These are phyloP conservation scores for Neoarius graeffei DNA, from an alignment of 2,113 vertebrate genomes.

Conservation along the genomic window DNA sequence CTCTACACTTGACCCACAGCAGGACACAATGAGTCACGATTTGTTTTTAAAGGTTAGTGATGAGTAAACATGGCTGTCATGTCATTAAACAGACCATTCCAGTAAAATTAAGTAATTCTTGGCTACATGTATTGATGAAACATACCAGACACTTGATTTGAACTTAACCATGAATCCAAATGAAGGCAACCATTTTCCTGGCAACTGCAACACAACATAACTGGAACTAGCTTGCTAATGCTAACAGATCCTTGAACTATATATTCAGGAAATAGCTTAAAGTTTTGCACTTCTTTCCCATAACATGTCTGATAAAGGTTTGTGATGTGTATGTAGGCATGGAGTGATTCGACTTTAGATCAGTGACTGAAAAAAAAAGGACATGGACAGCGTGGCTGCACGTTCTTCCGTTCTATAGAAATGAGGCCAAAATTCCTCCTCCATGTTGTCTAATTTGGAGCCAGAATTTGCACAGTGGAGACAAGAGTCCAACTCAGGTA, in stretches of 20 bases:
- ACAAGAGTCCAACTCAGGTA: too few species aligned
- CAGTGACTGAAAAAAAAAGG: too few species aligned
- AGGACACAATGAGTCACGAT: background rate
- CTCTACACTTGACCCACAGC: background rate
- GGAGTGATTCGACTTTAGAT: background rate
- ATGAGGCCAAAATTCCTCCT: too few species aligned
- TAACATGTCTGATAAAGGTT: background rate
- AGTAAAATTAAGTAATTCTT: background rate
- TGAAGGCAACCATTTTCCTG: background rate
- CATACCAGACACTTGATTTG: background rate
- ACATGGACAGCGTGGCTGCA: too few species aligned
- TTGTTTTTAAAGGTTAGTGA: background rate
- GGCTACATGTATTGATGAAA: background rate
- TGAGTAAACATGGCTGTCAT: background rate
- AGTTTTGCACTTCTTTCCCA: background rate
- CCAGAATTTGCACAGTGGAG: too few species aligned
- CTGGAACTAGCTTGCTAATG: background rate
- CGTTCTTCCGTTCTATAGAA: too few species aligned
- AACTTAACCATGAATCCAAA: background rate
- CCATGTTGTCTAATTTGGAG: too few species aligned
- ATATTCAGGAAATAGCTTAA: background rate
- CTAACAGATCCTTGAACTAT: background rate
- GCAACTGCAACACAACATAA: background rate
- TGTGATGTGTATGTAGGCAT: background rate
- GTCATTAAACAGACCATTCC: background rate